phyloP scores from a whole-genome alignment of 2,797 vertebrate genomes.

The Gila robusta region DNA sequence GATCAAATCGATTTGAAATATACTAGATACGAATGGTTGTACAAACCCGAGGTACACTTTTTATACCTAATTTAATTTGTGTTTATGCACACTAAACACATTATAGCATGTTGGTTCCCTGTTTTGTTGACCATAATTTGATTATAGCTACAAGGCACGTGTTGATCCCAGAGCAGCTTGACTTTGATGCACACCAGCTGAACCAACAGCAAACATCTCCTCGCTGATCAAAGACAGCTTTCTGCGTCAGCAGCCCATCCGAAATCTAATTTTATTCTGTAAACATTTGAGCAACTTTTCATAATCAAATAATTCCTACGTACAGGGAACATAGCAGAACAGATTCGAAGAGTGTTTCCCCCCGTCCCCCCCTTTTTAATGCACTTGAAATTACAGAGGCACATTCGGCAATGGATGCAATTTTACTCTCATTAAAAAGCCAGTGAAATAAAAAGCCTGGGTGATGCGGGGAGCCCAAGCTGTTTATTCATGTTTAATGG shows the following conservation, averaged over 20 bases:
- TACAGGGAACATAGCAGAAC: slow-evolving; percentile 57
- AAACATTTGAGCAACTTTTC: slow-evolving; percentile 61
- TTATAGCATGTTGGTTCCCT: background rate
- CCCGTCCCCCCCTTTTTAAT: slow-evolving; percentile 23
- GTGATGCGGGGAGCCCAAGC: slow-evolving; percentile 54
- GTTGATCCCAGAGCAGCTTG: slow-evolving; percentile 30
- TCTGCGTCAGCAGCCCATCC: slow-evolving; percentile 45
- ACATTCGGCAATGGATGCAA: slow-evolving; percentile 58
- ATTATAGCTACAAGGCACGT: slow-evolving; percentile 15
- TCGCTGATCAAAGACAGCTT: slow-evolving; percentile 57
- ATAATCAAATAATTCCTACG: slow-evolving; percentile 59
- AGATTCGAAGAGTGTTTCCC: slow-evolving; percentile 32
- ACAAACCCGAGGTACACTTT: too few relatives aligned
- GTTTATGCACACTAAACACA: background rate
- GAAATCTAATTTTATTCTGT: slow-evolving; percentile 55
- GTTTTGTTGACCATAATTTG: slow-evolving; percentile 36
- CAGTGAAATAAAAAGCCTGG: slow-evolving; percentile 59
- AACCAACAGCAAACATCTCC: slow-evolving; percentile 46
- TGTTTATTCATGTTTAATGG: slow-evolving; percentile 69
- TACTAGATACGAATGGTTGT: background rate
- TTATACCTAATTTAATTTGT: background rate
- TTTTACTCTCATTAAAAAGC: slow-evolving; percentile 69
- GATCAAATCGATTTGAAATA: background rate
- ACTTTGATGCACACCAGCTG: slow-evolving; percentile 43
- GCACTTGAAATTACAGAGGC: slow-evolving; percentile 65